Base-by-base conservation (phyloP, 2,113 vertebrate genomes). In the Vidua macroura region DNA sequence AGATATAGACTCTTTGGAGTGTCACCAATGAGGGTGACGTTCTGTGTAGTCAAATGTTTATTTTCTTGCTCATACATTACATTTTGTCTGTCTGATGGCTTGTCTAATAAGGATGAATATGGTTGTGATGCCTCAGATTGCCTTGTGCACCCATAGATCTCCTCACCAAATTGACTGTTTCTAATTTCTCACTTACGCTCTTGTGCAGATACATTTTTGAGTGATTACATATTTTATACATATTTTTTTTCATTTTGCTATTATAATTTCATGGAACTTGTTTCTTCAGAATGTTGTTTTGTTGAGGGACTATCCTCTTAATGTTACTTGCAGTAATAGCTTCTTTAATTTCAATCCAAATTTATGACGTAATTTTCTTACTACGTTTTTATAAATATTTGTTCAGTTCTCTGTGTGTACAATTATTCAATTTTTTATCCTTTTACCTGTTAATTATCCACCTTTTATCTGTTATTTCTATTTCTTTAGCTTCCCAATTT, bases 31-130 rank as follows among this genome's bases (percentile, higher is more conserved):
- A 93, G 58, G 76, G 59, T 69, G 64, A 63, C 58, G 75, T 58
- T 80, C 23, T 82, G 0, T 96, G 75, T 41, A 88, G 60, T 93
- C 60, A 90, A 86, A 94, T 95, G 74, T 95, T 95, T 95, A 81
- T 93, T 92, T 78, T 77, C 80, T 93, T 92, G 58, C 75, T 90
- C 56, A 39, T 84, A 39, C 75, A 64, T 92, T 92, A 69, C 17
- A 8, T 96, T 92, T 91, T 82, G 58, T 59, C 76, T 87, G 49
- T 70, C 78, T 92, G 48, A 83, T 10, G 10, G 43, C 37, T 88
- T 77, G 56, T 78, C 56, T 85, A 82, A 64, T 80, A 74, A 55
- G 39, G 78, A 51, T 78, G 58, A 93, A 67, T 46, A 31, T 0
- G 2, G 39, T 53, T 86, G 25, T 83, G 59, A 43, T 84, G 64